Conservation (phyloP, 2,888 invertebrate species). For the Cyaniris semiargus region DNA sequence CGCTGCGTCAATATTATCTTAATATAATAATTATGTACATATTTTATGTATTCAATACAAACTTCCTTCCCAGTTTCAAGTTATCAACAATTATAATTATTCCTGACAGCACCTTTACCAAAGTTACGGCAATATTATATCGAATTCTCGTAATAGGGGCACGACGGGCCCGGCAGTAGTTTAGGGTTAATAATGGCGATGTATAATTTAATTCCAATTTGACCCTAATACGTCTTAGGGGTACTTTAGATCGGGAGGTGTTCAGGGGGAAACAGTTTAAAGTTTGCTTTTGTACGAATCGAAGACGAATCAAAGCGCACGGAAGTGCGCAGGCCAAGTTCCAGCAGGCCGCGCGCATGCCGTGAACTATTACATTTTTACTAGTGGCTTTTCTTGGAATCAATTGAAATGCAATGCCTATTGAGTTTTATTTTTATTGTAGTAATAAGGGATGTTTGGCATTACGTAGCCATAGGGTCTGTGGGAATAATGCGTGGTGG, state of each 20-base stretch:
- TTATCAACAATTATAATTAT: background rate
- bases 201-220: constrained; percentile 23
- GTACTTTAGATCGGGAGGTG: background rate
- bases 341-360: too few relatives aligned
- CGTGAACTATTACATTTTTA: too few relatives aligned
- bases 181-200: constrained; percentile 5
- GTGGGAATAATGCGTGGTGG: too few relatives aligned
- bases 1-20: too few relatives aligned
- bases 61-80: background rate
- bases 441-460: too few relatives aligned
- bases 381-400: too few relatives aligned
- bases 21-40: too few relatives aligned
- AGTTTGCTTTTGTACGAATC: background rate
- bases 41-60: background rate
- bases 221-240: constrained; percentile 20
- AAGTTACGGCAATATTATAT: background rate
- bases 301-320: too few relatives aligned
- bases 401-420: too few relatives aligned
- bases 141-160: background rate
- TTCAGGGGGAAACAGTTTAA: background rate
- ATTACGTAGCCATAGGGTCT: too few relatives aligned
- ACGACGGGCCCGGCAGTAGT: background rate
- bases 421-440: too few relatives aligned
- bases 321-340: too few relatives aligned
- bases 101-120: background rate